Conservation (phyloP, 2,113 vertebrate genomes). For the Arothron firmamentum region DNA sequence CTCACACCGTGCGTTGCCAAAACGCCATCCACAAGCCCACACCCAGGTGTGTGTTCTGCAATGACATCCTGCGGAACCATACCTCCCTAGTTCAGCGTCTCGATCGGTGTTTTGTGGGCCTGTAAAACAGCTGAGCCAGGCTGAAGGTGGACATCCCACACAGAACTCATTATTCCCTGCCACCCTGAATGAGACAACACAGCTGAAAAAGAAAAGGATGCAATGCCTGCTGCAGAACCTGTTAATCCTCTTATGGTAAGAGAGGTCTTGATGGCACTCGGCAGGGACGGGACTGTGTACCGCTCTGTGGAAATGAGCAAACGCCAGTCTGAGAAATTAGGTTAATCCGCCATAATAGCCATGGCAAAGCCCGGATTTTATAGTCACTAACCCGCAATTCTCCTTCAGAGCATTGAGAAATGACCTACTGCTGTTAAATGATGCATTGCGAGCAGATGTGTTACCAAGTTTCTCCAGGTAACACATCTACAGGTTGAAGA, state of each 20-base stretch:
- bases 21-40: slow-evolving; percentile 34
- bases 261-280: slow-evolving; percentile 52
- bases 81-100: slow-evolving; percentile 47
- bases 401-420: slow-evolving; percentile 14
- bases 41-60: slow-evolving; percentile 44
- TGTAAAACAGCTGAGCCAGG: slow-evolving; percentile 38
- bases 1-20: slow-evolving; percentile 30
- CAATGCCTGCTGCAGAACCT: slow-evolving; percentile 47
- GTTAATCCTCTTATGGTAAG: slow-evolving; percentile 66
- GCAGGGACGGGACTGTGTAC: slow-evolving; percentile 22
- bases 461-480: not conserved
- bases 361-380: not conserved
- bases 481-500: no score
- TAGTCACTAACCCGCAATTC: slow-evolving; percentile 44
- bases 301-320: slow-evolving; percentile 18
- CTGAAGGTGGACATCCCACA: slow-evolving; percentile 42
- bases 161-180: slow-evolving; percentile 34
- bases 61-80: slow-evolving; percentile 49
- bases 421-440: no score
- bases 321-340: slow-evolving; percentile 29
- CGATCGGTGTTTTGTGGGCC: slow-evolving; percentile 26
- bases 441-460: not conserved
- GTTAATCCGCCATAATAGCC: slow-evolving; percentile 37
- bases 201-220: slow-evolving; percentile 39
- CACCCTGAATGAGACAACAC: slow-evolving; percentile 53